These are phyloP conservation scores for Elachura formosa DNA, from an alignment of 2,113 vertebrate genomes.

Conservation along the genomic window DNA sequence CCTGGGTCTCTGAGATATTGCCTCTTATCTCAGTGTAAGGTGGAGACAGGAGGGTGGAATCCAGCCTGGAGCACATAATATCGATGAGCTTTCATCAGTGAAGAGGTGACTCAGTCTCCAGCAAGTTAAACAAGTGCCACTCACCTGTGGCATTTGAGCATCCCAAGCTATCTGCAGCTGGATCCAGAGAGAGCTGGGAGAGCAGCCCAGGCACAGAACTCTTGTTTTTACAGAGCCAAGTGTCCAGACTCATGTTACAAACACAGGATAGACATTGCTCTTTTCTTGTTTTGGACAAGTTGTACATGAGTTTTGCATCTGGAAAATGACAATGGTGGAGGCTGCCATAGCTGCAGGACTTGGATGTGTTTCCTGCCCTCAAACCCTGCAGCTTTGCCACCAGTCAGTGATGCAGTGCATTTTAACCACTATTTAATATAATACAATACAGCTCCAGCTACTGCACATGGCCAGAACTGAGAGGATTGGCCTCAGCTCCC, in stretches of 20 bases:
- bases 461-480: not conserved
- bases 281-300: not conserved
- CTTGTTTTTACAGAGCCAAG: not conserved
- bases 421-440: not conserved
- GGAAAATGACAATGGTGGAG: not conserved
- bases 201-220: not conserved
- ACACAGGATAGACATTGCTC: fast-evolving
- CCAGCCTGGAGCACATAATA: not conserved
- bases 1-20: not conserved
- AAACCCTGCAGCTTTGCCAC: not conserved
- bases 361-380: not conserved
- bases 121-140: not conserved
- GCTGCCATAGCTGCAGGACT: not conserved
- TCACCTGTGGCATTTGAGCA: not conserved
- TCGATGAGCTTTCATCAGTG: not conserved
- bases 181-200: not conserved
- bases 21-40: not conserved
- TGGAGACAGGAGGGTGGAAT: not conserved
- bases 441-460: not conserved
- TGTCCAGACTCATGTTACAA: not conserved
- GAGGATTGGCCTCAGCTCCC: not conserved
- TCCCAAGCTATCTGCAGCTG: not conserved
- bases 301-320: not conserved
- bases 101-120: not conserved
- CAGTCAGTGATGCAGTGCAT: not conserved